A percentile compares a stretch with the other conserved stretches of the same genome.
phyloP scores from a whole-genome alignment of 2,888 invertebrate species.

The Eristalis arbustorum region DNA sequence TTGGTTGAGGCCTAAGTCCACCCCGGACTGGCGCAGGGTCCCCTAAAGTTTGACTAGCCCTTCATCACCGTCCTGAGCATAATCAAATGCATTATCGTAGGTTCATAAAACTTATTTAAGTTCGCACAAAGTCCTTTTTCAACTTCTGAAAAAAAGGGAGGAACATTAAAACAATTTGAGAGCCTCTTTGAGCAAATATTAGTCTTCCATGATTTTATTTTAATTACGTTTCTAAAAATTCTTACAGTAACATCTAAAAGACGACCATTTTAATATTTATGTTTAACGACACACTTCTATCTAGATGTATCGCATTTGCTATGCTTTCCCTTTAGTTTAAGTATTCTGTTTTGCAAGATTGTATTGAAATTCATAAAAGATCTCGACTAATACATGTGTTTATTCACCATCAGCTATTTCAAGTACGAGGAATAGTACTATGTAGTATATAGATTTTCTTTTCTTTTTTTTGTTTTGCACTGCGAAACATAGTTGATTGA shows the following conservation, averaged over 20 bases:
- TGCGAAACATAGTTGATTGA: constrained; percentile 58
- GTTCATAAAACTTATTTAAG: no score
- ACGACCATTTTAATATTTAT: constrained; percentile 30
- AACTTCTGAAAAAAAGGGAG: background rate
- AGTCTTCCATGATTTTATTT: constrained; percentile 65
- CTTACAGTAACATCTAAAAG: constrained; percentile 58
- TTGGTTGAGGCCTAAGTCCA: no score
- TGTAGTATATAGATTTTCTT: constrained; percentile 8
- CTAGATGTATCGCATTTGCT: constrained; percentile 16
- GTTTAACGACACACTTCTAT: constrained; percentile 18
- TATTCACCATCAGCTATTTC: background rate
- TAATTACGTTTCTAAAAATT: constrained; percentile 62
- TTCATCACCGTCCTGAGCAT: no score
- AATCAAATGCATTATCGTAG: no score
- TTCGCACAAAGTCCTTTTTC: no score
- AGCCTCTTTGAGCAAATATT: constrained; percentile 60
- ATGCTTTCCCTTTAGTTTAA: background rate
- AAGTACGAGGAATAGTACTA: constrained; percentile 33
- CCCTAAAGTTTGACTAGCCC: background rate
- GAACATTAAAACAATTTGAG: constrained; percentile 8
- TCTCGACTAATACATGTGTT: constrained; percentile 12
- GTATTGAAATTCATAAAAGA: constrained; percentile 28
- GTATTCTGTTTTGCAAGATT: constrained; percentile 14
- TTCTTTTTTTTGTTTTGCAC: constrained; percentile 13
- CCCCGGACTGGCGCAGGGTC: no score